These are phyloP conservation scores for Alexandromys fortis DNA, from an alignment of 2,113 vertebrate genomes.

Conservation along the genomic window DNA sequence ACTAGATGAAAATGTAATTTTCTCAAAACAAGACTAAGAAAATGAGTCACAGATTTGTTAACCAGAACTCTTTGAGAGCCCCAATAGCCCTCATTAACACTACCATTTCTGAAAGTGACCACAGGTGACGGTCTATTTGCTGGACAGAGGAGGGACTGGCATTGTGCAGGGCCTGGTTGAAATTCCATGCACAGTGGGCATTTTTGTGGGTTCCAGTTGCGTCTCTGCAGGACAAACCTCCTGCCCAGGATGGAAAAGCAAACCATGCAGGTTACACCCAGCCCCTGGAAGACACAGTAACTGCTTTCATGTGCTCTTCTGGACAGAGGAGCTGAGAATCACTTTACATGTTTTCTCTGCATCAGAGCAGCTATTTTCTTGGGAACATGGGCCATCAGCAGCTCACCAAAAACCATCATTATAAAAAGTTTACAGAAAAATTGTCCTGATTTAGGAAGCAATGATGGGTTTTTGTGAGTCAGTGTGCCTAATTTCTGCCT, in stretches of 20 bases:
- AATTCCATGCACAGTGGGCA: slow-evolving; percentile 79
- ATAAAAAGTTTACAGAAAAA: slow-evolving; percentile 64
- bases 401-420: background rate
- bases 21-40: slow-evolving; percentile 13
- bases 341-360: slow-evolving; percentile 78
- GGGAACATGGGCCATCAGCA: slow-evolving; percentile 60
- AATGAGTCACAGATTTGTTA: background rate
- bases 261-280: slow-evolving; percentile 55
- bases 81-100: background rate
- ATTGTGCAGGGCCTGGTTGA: slow-evolving; percentile 64
- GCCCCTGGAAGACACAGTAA: slow-evolving; percentile 77
- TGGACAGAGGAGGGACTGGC: slow-evolving; percentile 47
- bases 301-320: slow-evolving; percentile 70
- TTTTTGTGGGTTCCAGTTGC: slow-evolving; percentile 71
- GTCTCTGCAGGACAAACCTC: slow-evolving; percentile 52
- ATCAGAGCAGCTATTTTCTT: slow-evolving; percentile 70
- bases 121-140: background rate
- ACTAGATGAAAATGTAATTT: background rate
- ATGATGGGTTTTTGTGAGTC: background rate
- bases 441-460: background rate
- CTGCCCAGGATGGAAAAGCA: slow-evolving; percentile 70
- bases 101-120: background rate
- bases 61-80: background rate
- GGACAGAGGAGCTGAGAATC: slow-evolving; percentile 77
- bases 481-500: background rate